phyloP scores from a whole-genome alignment of 2,888 invertebrate genomes.

The Thyatira batis region DNA sequence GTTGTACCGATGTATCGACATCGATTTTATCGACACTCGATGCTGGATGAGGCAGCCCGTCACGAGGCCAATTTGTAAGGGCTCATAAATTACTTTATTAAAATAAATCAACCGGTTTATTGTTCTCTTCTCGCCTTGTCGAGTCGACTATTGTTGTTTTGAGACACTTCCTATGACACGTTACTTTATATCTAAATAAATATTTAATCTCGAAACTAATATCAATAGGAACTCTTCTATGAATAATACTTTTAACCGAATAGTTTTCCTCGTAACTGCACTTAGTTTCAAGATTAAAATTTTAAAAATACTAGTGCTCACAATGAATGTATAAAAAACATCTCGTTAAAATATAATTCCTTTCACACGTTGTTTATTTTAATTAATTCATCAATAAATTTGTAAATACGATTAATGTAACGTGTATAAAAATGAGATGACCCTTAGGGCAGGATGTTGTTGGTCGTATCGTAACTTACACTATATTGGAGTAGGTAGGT shows the following conservation, averaged over 20 bases:
- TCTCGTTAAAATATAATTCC: not conserved
- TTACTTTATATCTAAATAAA: too few relatives aligned
- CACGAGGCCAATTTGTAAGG: slow-evolving; percentile 76
- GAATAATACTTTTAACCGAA: too few relatives aligned
- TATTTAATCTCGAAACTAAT: too few relatives aligned
- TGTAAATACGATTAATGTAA: not conserved
- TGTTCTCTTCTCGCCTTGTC: slow-evolving; percentile 76
- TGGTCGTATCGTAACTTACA: slow-evolving; percentile 32
- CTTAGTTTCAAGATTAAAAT: too few relatives aligned
- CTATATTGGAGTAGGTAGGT: slow-evolving; percentile 47
- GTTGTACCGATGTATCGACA: slow-evolving; percentile 63
- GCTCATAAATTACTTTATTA: slow-evolving; percentile 79
- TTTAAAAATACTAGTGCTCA: too few relatives aligned
- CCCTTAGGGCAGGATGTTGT: slow-evolving; percentile 18
- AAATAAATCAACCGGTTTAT: slow-evolving; percentile 78
- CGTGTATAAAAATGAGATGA: slow-evolving; percentile 20
- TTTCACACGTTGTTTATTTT: not conserved
- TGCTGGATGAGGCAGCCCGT: slow-evolving; percentile 69
- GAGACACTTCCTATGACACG: not conserved
- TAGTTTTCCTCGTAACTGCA: too few relatives aligned
- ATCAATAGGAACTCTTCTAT: too few relatives aligned
- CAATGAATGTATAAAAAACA: not conserved
- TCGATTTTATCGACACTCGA: slow-evolving; percentile 67
- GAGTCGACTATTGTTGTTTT: slow-evolving; percentile 58
- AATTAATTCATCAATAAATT: slow-evolving; percentile 1